A percentile compares a stretch with the other conserved stretches of the same genome.
Conservation (phyloP, 2,113 vertebrate genomes). For the Proteles cristata region DNA sequence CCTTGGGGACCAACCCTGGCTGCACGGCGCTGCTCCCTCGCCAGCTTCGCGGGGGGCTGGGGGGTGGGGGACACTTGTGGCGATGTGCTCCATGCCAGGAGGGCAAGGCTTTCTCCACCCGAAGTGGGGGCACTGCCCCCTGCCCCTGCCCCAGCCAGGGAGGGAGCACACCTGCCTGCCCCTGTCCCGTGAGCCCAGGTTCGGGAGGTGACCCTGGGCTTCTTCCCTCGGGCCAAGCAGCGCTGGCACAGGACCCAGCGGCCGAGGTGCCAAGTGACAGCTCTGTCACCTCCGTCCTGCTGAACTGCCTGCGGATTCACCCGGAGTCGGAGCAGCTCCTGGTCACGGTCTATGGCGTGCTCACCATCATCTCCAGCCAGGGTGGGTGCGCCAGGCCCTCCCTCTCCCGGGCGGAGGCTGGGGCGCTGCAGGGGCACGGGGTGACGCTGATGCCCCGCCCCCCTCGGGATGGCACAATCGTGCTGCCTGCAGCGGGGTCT, state of each 20-base stretch:
- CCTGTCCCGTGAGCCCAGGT: rapidly evolving
- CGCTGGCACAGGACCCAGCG: constrained; percentile 35
- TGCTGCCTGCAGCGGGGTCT: rapidly evolving
- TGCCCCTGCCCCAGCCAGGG: neutral
- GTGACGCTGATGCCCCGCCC: neutral
- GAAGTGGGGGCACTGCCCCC: neutral
- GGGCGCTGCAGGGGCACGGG: neutral
- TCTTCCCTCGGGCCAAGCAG: constrained; percentile 68
- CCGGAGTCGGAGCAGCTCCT: constrained; percentile 67
- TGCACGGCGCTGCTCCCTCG: neutral
- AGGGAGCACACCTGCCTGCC: rapidly evolving
- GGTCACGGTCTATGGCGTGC: constrained; percentile 63
- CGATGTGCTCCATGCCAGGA: rapidly evolving
- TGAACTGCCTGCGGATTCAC: constrained; percentile 61
- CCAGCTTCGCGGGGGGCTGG: rapidly evolving
- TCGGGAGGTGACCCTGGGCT: neutral
- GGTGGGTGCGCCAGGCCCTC: constrained; percentile 74
- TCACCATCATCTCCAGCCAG: constrained; percentile 82
- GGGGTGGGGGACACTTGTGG: neutral
- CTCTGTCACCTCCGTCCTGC: constrained; percentile 57
- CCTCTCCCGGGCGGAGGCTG: rapidly evolving
- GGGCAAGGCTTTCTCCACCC: neutral
- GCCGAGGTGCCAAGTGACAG: neutral
- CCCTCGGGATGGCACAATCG: rapidly evolving
- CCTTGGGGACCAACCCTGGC: neutral